Evolutionary conservation across 1,140 invertebrate species (phyloP), one percentile per base, ranked within the genome.

Genomic region (Oedothorax gibbosus): DNA sequence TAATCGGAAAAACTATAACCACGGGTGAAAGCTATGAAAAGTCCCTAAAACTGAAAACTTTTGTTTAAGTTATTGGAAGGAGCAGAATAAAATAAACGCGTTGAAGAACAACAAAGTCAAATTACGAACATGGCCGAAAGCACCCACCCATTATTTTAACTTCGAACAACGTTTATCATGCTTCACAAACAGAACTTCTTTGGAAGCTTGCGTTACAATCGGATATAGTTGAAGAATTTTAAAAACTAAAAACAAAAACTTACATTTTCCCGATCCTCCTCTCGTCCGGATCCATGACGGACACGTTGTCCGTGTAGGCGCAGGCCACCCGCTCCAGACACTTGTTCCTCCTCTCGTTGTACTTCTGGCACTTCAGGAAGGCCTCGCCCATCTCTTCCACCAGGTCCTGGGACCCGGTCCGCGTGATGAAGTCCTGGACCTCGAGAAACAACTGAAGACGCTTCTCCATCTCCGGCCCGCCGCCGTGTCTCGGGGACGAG

Each of bases 311-410:
- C n/a, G 51, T 66, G 20, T 76, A 84, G 20, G 71, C 81, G 15
- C 81, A 84, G 50, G 81, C 71, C 2, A 76, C 72, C 20, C 81
- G 12, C n/a, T 84, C 81, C n/a, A 84, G 21, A 53, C 81, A 84
- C 20, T 66, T 76, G 81, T 76, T 84, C 35, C 65, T 84, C 3
- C 65, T 20, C 50, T 84, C 73, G 0, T 9, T 68, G 14, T 68
- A 84, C 18, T 68, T 76, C 54, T 75, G 71, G 10, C 81, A 84
- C 35, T 54, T 21, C 14, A 84, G 12, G 7, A 76, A 84, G 7
- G 81, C 81, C 18, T 75, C 72, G 0, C 71, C 73, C 71, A 76
- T 68, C 21, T 84, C 81, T 15, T 76, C 50, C 9, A 76, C 62
- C 8, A 84, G 18, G 60, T 49, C 54, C 7, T 62, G 50, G 11